These are phyloP conservation scores for Pachyuromys duprasi DNA, from an alignment of 2,797 vertebrate genomes.

Conservation along the genomic window DNA sequence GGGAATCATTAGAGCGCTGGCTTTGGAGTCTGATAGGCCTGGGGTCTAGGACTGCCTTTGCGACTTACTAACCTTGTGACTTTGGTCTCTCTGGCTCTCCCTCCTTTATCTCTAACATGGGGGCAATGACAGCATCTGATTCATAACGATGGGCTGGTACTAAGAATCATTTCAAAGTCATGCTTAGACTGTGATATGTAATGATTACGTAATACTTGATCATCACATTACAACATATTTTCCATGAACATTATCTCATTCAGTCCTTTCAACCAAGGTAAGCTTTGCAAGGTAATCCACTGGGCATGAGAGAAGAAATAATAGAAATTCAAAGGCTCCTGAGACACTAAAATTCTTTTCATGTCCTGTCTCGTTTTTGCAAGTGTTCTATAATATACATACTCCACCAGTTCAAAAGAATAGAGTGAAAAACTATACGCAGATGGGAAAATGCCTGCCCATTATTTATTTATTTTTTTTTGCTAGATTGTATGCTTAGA, in stretches of 20 bases:
- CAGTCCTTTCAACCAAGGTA: constrained; percentile 11
- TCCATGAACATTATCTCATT: constrained; percentile 8
- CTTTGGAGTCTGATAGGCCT: background rate
- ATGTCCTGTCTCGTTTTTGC: background rate
- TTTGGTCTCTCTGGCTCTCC: background rate
- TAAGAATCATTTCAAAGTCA: background rate
- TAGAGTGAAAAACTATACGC: background rate
- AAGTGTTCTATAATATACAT: background rate
- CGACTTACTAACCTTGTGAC: constrained; percentile 9
- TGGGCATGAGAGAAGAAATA: constrained; percentile 1
- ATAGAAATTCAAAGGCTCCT: background rate
- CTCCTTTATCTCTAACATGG: constrained; percentile 13
- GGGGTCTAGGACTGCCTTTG: background rate
- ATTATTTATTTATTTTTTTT: background rate
- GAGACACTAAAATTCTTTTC: constrained; percentile 12
- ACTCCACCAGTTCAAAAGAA: background rate
- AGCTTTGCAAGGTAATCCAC: background rate
- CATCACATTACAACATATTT: background rate
- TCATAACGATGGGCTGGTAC: background rate
- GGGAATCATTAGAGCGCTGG: background rate
- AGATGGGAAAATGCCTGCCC: background rate
- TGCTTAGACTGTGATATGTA: background rate
- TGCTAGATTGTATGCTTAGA: background rate
- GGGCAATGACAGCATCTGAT: background rate
- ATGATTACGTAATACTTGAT: background rate